phyloP scores from a whole-genome alignment of 1,140 invertebrate species.

The Bombus sylvicola region DNA sequence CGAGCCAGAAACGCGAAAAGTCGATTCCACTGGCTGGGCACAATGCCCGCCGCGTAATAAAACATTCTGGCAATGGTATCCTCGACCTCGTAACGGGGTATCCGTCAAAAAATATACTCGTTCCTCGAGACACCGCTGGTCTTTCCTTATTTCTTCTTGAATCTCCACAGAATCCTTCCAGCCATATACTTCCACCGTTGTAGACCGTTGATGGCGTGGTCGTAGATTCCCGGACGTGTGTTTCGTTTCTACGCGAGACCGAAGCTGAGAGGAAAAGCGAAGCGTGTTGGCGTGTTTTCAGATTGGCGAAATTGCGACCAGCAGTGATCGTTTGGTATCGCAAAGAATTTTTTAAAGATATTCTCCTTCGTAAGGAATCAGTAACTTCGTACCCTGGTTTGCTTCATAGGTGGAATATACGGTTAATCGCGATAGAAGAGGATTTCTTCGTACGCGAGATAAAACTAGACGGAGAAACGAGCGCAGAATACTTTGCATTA shows the following conservation, averaged over 20 bases:
- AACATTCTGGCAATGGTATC: slow-evolving; percentile 38
- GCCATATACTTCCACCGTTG: neutral
- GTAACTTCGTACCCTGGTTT: no score
- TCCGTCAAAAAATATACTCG: slow-evolving; percentile 12
- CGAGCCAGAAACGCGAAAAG: slow-evolving; percentile 39
- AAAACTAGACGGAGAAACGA: neutral
- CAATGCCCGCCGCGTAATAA: slow-evolving; percentile 40
- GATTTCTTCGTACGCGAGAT: no score
- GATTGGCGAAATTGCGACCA: no score
- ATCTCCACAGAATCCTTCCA: neutral
- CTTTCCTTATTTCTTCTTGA: neutral
- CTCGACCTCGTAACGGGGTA: neutral
- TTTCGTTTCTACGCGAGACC: no score
- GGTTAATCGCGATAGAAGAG: no score
- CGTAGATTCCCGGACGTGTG: neutral
- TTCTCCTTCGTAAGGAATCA: no score
- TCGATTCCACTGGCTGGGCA: slow-evolving; percentile 27
- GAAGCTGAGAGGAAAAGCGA: no score
- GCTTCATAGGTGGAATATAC: neutral
- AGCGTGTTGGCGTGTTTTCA: neutral
- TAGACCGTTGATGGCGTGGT: neutral
- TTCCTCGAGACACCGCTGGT: neutral
- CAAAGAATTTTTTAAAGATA: no score
- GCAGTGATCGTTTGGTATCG: no score
- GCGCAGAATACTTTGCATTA: rapidly evolving